Base-by-base conservation (phyloP, 2,113 vertebrate species). In the Thinocorus orbignyianus region DNA sequence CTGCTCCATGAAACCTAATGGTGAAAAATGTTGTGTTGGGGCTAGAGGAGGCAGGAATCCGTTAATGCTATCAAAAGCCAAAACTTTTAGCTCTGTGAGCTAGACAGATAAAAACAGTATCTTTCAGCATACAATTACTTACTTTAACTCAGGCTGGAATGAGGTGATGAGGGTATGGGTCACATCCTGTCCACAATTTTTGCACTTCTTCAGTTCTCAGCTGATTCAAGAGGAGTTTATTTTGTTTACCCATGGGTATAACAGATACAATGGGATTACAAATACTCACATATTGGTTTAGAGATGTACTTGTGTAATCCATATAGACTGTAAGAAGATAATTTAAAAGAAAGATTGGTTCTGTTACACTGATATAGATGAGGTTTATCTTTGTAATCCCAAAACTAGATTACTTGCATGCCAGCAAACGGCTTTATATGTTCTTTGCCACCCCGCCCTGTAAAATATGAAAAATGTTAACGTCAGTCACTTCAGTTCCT, bases 331-430 rank as follows among this genome's bases (percentile, higher is more conserved):
- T 23, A 57, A 86, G 35, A 62, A 83, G 78, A 17, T 24, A 51
- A 62, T 84, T 68, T 46, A 30, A 90, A 80, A 68, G 33, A 54
- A 77, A 46, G 42, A 41, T 41, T 81, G 51, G 66, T 95, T 87
- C 60, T 89, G 64, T 87, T 91, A 35, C 69, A 42, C 23, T 64
- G 85, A 49, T 86, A 61, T 1, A 90, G 58, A 81, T 73, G 79
- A 92, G 71, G 35, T 49, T 93, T 93, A 81, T 79, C 58, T 80
- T 49, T 66, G 82, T 94, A 95, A 90, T 81, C 81, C 48, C 30
- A 23, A 71, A 86, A 87, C 77, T 66, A 60, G 81, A 88, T 92
- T 88, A 41, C 18, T 57, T 66, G 54, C 28, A 13, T 78, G 66
- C 37, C 86, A 93, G 55, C 30, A 82, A 92, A 72, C 16, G 19